Evolutionary conservation across 1,140 invertebrate species (phyloP).

Genomic region (Laupala kohalensis): DNA sequence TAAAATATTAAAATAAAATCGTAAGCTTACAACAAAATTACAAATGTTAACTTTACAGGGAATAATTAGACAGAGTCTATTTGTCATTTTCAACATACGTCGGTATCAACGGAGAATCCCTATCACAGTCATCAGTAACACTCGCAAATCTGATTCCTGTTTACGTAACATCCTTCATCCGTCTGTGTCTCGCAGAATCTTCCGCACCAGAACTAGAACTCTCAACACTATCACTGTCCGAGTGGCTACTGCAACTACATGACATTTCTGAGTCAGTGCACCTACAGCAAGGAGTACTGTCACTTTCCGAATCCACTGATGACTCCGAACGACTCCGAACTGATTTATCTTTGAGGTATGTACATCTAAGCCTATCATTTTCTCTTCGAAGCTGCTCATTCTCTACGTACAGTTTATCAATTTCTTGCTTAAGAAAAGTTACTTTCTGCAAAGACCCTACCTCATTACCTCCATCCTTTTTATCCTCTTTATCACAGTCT

Average conservation of each 20-base stretch:
- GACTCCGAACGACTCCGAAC: conserved; percentile 26
- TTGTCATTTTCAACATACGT: background rate
- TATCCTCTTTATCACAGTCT: background rate
- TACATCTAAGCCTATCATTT: conserved; percentile 25
- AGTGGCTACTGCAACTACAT: background rate
- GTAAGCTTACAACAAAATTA: background rate
- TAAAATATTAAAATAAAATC: background rate
- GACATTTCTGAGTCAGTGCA: conserved; percentile 6
- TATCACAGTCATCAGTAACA: background rate
- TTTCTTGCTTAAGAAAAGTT: conserved; percentile 31
- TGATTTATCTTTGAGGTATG: conserved; percentile 18
- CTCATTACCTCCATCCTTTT: conserved; percentile 8
- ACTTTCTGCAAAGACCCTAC: conserved; percentile 16
- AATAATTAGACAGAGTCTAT: background rate
- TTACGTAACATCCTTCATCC: background rate
- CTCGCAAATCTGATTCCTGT: too few species aligned
- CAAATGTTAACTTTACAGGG: too few species aligned
- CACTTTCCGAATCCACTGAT: conserved; percentile 41
- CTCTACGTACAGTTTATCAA: conserved; percentile 38
- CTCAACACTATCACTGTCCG: background rate
- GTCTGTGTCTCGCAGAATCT: background rate
- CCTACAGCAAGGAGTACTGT: conserved; percentile 25
- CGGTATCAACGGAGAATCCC: background rate
- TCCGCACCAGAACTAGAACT: background rate
- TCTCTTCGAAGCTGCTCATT: conserved; percentile 38